Base-by-base conservation (phyloP, 2,888 invertebrate species). In the Litoditis marina region DNA sequence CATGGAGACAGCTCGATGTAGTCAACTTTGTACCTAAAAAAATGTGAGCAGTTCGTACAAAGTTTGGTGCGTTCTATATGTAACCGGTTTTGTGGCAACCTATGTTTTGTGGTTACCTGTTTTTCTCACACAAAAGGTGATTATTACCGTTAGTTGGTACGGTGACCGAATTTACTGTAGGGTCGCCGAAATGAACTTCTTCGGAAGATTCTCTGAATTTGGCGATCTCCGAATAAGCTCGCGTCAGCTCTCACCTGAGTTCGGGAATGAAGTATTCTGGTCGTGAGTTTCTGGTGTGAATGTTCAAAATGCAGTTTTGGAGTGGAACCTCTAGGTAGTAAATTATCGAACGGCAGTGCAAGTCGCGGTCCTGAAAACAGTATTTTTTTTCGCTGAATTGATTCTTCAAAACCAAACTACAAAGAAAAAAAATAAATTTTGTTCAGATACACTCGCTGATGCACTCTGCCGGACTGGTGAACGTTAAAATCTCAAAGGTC, bases 291-390 rank as follows among this genome's bases (percentile, higher is more conserved):
- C 79, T 54, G 1, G 80, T 78, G 61, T 77, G 78, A 11, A 76
- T 66, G 50, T 77, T 78, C n/a, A 80, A 67, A 52, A 77, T 80
- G 59, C 80, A 80, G 59, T 80, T 80, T 31, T 69, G 52, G 16
- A 62, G 46, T 7, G 71, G 60, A 22, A 74, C 68, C 36, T 74
- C 73, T 54, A 74, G 74, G 39, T 78, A 80, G 64, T 74, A 75
- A 7, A 73, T 58, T 13, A 76, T 60, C 0, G 79, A 78, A 25
- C 65, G 73, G 54, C 79, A 79, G 25, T 73, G 69, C 19, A 79
- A 63, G 31, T 74, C 66, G 16, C 76, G 65, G 32, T 52, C 22
- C 49, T 57, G 56, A 55, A 67, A 42, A n/a, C n/a, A n/a, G n/a
- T n/a, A n/a, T n/a, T n/a, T n/a, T n/a, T n/a, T n/a, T 32, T 16